Conservation (phyloP, 2,113 vertebrate genomes). For the Clupea harengus region DNA sequence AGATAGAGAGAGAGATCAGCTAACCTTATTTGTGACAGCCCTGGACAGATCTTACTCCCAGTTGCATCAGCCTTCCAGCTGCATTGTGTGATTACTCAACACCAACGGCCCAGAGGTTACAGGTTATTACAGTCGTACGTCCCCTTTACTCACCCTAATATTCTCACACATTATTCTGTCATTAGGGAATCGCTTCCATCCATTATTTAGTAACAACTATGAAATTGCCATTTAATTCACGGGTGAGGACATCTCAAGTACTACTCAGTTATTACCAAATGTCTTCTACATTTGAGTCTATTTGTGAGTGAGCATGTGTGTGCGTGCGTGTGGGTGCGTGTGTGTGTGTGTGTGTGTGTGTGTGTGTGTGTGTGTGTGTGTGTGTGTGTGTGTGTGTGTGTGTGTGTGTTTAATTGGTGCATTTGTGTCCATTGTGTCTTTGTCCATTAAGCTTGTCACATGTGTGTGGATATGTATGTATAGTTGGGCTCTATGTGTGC, state of each 20-base stretch:
- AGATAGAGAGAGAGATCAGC: background rate
- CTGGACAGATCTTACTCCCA: slow-evolving; percentile 1
- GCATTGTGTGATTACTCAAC: background rate
- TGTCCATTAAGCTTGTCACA: background rate
- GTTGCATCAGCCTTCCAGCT: background rate
- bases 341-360: background rate
- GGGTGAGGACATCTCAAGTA: too few species aligned
- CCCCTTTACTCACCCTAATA: too few species aligned
- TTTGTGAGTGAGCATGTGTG: too few species aligned
- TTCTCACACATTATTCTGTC: too few species aligned
- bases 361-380: background rate
- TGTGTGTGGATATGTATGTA: too few species aligned
- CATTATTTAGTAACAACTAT: too few species aligned
- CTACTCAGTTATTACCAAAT: too few species aligned
- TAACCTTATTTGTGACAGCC: background rate
- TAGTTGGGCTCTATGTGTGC: too few species aligned
- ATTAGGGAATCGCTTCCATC: too few species aligned
- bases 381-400: background rate
- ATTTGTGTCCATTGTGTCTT: background rate
- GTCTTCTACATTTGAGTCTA: too few species aligned
- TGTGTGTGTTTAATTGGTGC: too few species aligned
- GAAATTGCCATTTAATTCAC: too few species aligned
- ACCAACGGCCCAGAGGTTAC: background rate
- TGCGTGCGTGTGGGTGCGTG: background rate
- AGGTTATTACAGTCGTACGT: background rate